Conservation (phyloP, 2,113 vertebrate genomes). For the Peromyscus maniculatus region DNA sequence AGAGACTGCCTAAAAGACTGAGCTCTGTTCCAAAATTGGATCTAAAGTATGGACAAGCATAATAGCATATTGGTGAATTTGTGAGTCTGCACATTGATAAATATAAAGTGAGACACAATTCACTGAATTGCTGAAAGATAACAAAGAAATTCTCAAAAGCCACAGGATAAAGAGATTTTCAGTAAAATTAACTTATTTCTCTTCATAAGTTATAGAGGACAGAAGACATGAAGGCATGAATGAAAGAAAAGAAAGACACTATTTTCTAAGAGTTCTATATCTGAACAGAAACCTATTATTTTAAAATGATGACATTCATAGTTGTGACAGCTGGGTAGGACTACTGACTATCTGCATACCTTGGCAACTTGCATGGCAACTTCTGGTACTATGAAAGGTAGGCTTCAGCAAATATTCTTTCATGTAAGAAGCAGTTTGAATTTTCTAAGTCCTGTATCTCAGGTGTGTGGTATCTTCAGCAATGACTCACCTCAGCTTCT, state of each 20-base stretch:
- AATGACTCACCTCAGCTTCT: not conserved
- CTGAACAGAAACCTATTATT: not conserved
- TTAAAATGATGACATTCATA: not conserved
- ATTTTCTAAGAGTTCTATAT: not conserved
- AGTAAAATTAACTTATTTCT: not conserved
- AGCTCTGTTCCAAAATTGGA: not conserved
- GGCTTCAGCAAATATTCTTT: not conserved
- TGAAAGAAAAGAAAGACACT: not conserved
- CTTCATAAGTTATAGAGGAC: not conserved
- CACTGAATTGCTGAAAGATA: not conserved
- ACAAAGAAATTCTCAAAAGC: not conserved
- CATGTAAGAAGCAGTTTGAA: not conserved
- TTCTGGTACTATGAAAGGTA: not conserved
- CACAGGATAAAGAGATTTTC: not conserved
- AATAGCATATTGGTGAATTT: not conserved
- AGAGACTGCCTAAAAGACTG: not conserved
- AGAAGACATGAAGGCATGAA: not conserved
- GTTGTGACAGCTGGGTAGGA: not conserved
- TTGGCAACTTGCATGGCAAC: not conserved
- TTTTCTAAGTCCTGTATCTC: not conserved
- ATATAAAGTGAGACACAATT: not conserved
- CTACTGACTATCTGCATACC: not conserved
- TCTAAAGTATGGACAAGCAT: not conserved
- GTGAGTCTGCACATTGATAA: not conserved
- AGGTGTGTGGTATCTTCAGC: not conserved